These are phyloP conservation scores for Sicus ferrugineus DNA, from an alignment of 2,888 invertebrate species.

Conservation along the genomic window DNA sequence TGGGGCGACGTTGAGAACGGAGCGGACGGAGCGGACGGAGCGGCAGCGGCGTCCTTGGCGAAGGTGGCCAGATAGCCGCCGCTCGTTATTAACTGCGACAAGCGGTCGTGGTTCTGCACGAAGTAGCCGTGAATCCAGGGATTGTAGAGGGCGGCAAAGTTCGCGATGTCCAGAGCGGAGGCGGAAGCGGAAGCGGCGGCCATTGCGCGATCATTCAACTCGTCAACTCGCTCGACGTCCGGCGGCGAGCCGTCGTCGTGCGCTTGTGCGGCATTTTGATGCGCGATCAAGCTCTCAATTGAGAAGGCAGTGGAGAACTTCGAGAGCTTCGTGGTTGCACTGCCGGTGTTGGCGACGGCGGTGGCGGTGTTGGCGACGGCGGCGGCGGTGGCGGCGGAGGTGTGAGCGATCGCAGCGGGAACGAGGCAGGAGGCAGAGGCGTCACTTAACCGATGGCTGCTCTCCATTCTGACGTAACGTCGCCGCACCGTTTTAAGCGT, in stretches of 20 bases:
- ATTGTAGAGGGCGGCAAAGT: conserved; percentile 63
- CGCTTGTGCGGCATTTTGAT: conserved; percentile 45
- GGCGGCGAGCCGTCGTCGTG: conserved; percentile 28
- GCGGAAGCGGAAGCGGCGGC: conserved; percentile 55
- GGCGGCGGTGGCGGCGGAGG: neutral
- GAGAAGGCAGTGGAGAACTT: conserved; percentile 64
- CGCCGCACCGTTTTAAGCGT: neutral
- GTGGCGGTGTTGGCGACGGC: conserved; percentile 16
- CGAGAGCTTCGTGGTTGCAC: conserved; percentile 48
- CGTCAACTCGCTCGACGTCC: conserved; percentile 30
- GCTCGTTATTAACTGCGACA: conserved; percentile 59
- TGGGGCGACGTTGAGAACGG: conserved; percentile 31
- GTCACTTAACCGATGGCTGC: conserved; percentile 6
- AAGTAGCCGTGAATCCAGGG: conserved; percentile 64
- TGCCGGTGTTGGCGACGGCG: neutral
- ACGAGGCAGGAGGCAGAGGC: neutral
- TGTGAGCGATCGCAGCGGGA: neutral
- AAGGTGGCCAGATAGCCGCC: conserved; percentile 49
- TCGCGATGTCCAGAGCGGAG: conserved; percentile 57
- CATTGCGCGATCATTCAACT: conserved; percentile 42
- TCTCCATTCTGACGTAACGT: conserved; percentile 13
- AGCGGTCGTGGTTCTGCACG: conserved; percentile 62
- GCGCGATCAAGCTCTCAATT: conserved; percentile 63
- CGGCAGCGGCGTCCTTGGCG: conserved; percentile 22
- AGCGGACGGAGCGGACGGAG: conserved; percentile 27